These are phyloP conservation scores for Thalassarche chlororhynchos DNA, from an alignment of 2,113 vertebrate genomes.

Conservation along the genomic window DNA sequence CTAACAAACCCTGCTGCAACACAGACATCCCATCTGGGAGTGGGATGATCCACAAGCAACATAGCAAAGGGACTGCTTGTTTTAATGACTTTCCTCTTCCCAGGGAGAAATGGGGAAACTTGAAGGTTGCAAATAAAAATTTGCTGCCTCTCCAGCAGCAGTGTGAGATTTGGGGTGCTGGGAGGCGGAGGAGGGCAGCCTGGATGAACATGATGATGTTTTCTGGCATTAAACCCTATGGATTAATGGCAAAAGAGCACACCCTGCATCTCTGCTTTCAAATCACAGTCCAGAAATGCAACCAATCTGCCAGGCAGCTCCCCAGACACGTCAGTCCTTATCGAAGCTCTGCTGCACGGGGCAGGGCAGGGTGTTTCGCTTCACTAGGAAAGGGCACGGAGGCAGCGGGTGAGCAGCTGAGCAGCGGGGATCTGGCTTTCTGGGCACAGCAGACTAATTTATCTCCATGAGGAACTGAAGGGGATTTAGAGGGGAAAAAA, in stretches of 20 bases:
- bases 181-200: not conserved
- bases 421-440: not conserved
- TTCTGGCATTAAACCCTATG: not conserved
- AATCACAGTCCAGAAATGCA: not conserved
- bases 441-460: constrained; percentile 47
- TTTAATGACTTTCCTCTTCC: constrained; percentile 33
- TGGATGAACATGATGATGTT: not conserved
- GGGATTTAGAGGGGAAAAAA: constrained; percentile 30
- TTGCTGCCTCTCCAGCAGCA: fast-evolving
- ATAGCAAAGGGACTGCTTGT: constrained; percentile 17
- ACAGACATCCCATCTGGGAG: constrained; percentile 57
- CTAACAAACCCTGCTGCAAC: constrained; percentile 31
- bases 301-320: not conserved
- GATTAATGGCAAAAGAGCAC: not conserved
- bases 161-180: not conserved
- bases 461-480: constrained; percentile 25
- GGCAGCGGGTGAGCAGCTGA: not conserved
- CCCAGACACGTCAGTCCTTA: constrained; percentile 3
- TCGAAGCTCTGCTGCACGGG: not conserved
- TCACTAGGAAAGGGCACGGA: constrained; percentile 11
- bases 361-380: not conserved
- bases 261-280: not conserved
- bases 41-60: constrained; percentile 2
- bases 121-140: not conserved
- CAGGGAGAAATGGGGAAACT: not conserved